Percentiles rank a stretch among this genome's conserved stretches.
Evolutionary conservation across 1,140 invertebrate species (phyloP).

Genomic region (Dryas iulia): DNA sequence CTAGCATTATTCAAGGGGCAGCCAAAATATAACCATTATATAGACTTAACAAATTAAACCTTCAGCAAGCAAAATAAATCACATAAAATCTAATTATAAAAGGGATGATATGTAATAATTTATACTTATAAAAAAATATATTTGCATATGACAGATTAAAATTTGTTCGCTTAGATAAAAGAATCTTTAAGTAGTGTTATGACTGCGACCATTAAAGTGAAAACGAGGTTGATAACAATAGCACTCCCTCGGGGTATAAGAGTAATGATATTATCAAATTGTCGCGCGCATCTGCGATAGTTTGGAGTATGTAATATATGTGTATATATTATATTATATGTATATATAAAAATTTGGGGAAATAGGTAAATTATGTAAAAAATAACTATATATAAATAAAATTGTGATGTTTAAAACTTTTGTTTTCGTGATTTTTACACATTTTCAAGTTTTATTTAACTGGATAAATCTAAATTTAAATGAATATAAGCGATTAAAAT

Average conservation of each 20-base stretch:
- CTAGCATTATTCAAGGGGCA: background rate
- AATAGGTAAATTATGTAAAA: no score
- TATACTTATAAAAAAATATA: background rate
- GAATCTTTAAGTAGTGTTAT: constrained; percentile 14
- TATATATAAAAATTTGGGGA: background rate
- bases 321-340: background rate
- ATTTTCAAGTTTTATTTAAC: no score
- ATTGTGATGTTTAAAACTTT: no score
- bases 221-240: constrained; percentile 27
- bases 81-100: background rate
- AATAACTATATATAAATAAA: no score
- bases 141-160: constrained; percentile 3
- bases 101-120: background rate
- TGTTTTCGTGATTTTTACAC: no score
- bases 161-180: constrained; percentile 13
- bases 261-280: constrained; percentile 67
- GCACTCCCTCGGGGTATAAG: constrained; percentile 23
- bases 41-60: background rate
- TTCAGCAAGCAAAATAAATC: background rate
- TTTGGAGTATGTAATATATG: constrained; percentile 14
- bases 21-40: background rate
- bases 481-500: no score
- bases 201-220: constrained; percentile 15
- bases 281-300: constrained; percentile 45
- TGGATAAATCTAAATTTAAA: no score